phyloP scores from a whole-genome alignment of 2,797 vertebrate genomes.

The Macrochelys suwanniensis region DNA sequence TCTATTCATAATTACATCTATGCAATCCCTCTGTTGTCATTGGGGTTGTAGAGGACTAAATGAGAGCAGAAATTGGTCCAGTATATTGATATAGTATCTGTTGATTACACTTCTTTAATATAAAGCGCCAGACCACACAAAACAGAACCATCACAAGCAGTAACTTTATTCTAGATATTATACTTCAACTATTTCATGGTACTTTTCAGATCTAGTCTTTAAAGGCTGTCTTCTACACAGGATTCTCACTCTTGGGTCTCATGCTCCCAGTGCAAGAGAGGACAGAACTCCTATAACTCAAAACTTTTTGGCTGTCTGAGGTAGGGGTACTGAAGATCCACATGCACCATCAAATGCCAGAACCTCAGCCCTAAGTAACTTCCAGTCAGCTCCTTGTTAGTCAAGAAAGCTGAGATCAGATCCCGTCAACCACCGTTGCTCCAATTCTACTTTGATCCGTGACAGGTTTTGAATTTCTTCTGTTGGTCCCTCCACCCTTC shows the following conservation, averaged over 20 bases:
- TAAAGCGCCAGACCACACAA: not conserved
- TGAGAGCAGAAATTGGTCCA: not conserved
- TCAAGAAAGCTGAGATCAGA: not conserved
- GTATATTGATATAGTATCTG: not conserved
- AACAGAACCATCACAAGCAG: not conserved
- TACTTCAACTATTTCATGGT: not conserved
- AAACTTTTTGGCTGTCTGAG: not conserved
- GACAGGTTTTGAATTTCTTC: rapidly evolving
- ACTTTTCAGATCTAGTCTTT: not conserved
- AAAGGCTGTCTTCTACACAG: not conserved
- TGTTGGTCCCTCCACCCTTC: not conserved
- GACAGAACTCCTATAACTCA: not conserved
- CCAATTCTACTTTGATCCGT: not conserved
- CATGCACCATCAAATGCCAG: not conserved
- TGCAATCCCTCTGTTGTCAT: not conserved
- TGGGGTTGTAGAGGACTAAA: not conserved
- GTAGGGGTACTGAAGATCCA: not conserved
- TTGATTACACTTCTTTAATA: not conserved
- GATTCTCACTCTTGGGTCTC: not conserved
- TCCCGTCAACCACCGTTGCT: not conserved
- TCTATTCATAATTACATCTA: not conserved
- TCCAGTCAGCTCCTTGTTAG: not conserved
- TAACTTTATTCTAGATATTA: not conserved
- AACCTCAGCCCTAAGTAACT: not conserved
- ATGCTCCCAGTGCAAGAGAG: not conserved